These are phyloP conservation scores for Glaucomys volans DNA, from an alignment of 2,113 vertebrate species.

Conservation along the genomic window DNA sequence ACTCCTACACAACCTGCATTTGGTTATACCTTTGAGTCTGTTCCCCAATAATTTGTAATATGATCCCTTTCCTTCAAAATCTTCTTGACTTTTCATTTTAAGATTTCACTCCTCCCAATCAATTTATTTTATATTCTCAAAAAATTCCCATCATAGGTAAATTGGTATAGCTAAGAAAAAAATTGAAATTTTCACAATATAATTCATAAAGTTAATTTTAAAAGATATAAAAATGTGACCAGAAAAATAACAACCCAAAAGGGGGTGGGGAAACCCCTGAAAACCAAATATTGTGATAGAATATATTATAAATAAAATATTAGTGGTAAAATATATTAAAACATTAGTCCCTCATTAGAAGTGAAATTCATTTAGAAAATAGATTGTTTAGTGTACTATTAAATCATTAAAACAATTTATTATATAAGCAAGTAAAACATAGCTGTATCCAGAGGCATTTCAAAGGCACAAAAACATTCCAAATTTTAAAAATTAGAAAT, in stretches of 20 bases:
- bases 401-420: not conserved
- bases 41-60: not conserved
- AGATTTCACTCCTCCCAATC: not conserved
- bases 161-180: not conserved
- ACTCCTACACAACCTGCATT: not conserved
- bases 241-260: not conserved
- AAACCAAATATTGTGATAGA: not conserved
- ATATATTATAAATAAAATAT: not conserved
- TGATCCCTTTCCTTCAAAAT: not conserved
- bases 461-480: not conserved
- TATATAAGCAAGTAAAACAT: not conserved
- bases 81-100: too few relatives aligned
- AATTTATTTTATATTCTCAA: not conserved
- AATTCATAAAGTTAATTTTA: not conserved
- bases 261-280: rapidly evolving
- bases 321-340: not conserved
- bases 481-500: slow-evolving; percentile 1
- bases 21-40: not conserved
- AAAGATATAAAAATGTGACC: not conserved
- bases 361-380: not conserved
- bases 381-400: not conserved
- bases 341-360: not conserved
- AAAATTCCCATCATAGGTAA: not conserved
- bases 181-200: not conserved
- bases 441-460: not conserved